Evolutionary conservation across 1,140 invertebrate genomes (phyloP), one percentile per base, ranked within the genome.

Genomic region (Zophobas morio): DNA sequence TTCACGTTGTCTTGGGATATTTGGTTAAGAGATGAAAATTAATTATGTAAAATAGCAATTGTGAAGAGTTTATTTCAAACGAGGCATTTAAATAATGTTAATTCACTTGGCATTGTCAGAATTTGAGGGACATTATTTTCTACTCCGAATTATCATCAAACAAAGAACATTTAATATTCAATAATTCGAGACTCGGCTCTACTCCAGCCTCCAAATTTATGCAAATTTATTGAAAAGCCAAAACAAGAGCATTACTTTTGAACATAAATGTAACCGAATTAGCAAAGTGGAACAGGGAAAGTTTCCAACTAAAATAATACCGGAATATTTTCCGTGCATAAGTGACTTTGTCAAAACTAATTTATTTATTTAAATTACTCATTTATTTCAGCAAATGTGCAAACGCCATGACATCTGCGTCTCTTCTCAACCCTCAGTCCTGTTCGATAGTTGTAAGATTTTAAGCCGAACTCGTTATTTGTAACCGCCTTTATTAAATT

Each of bases 401-500:
- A n/a, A n/a, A n/a, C n/a, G n/a, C n/a, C n/a, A n/a, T n/a, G n/a
- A n/a, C n/a, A n/a, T n/a, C n/a, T n/a, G n/a, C n/a, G n/a, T n/a
- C n/a, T n/a, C n/a, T n/a, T n/a, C 6, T 46, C 40, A 46, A 46
- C 40, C n/a, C 49, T 36, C 1, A 63, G 39, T 34, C 3, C 8
- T 63, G 6, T 8, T 53, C 37, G 39, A 56, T 56, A 72, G 34
- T 51, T 72, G 5, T 56, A 32, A 56, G 51, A 72, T 72, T 72
- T 51, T 33, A 46, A 51, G 4, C 49, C 47, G 20, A 20, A 32
- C 37, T 66, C 46, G 60, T 66, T 72, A 78, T 78, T 75, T 78
- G 76, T 75, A 78, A 78, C 71, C 76, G 63, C 74, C 75, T 72
- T 79, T 81, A 81, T 81, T 81, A 78, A 79, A 81, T 81, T 77